These are phyloP conservation scores for Trichonephila inaurata DNA, from an alignment of 1,140 invertebrate species.

Conservation along the genomic window DNA sequence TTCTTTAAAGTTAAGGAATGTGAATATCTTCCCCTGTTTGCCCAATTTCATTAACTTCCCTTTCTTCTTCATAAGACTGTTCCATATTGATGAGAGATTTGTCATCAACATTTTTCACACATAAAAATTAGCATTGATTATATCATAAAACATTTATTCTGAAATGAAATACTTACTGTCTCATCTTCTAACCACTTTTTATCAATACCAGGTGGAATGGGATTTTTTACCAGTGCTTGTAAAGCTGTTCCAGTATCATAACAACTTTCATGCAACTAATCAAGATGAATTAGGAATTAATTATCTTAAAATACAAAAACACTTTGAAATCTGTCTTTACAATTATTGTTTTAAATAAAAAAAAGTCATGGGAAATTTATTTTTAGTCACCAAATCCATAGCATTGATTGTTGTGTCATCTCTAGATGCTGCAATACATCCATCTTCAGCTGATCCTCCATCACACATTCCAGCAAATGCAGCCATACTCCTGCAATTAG, in stretches of 20 bases:
- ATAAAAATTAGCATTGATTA: neutral
- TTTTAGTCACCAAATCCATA: slow-evolving; percentile 88
- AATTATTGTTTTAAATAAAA: neutral
- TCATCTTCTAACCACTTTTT: slow-evolving; percentile 99
- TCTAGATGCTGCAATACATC: slow-evolving; percentile 95
- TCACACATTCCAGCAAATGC: slow-evolving; percentile 99
- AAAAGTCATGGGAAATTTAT: neutral
- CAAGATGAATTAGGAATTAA: slow-evolving; percentile 77
- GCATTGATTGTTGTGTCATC: slow-evolving; percentile 99
- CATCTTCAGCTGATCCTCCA: slow-evolving; percentile 97
- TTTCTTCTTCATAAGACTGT: no score
- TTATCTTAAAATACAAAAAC: no score
- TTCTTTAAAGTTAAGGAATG: no score
- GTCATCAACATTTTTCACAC: neutral
- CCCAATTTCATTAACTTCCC: no score
- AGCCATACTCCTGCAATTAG: slow-evolving; percentile 81
- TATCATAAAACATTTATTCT: no score
- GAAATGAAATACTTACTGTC: slow-evolving; percentile 84
- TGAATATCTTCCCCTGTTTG: no score
- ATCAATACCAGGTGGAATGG: slow-evolving; percentile 96
- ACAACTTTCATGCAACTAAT: slow-evolving; percentile 92
- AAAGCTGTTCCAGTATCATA: slow-evolving; percentile 97
- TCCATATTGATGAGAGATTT: no score
- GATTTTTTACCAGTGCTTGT: slow-evolving; percentile 97
- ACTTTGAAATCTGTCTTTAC: neutral